A percentile compares a stretch with the other conserved stretches of the same genome.
Evolutionary conservation across 2,797 vertebrate species (phyloP).

Genomic region (Threskiornis aethiopicus): DNA sequence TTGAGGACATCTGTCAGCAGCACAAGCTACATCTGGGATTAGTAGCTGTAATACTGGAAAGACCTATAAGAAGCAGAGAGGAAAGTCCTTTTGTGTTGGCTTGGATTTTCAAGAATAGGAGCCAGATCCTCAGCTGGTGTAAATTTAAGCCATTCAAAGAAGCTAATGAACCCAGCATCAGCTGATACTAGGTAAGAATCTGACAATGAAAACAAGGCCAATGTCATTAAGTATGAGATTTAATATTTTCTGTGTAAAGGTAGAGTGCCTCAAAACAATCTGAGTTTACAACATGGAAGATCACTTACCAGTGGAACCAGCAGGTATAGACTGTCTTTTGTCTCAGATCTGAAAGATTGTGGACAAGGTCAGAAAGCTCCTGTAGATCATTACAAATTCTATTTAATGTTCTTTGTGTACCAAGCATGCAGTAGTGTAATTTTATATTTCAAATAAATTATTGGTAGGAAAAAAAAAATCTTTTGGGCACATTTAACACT

Average conservation of each 20-base stretch:
- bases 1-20: conserved; percentile 72
- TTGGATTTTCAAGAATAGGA: conserved; percentile 40
- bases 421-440: background rate
- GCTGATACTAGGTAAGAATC: background rate
- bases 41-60: conserved; percentile 62
- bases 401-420: background rate
- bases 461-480: background rate
- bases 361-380: background rate
- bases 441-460: conserved; percentile 1
- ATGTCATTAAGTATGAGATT: background rate
- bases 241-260: background rate
- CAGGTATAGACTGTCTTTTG: conserved; percentile 26
- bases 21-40: conserved; percentile 69
- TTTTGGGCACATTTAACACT: background rate
- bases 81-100: conserved; percentile 50
- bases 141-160: conserved; percentile 37
- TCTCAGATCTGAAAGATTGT: conserved; percentile 5
- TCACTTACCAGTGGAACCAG: background rate
- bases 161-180: background rate
- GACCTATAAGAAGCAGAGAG: conserved; percentile 33
- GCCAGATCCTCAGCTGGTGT: conserved; percentile 34
- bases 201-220: background rate
- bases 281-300: background rate
- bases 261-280: background rate
- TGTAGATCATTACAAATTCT: background rate